Conservation (phyloP, 2,797 vertebrate species). For the Dipus sagitta region DNA sequence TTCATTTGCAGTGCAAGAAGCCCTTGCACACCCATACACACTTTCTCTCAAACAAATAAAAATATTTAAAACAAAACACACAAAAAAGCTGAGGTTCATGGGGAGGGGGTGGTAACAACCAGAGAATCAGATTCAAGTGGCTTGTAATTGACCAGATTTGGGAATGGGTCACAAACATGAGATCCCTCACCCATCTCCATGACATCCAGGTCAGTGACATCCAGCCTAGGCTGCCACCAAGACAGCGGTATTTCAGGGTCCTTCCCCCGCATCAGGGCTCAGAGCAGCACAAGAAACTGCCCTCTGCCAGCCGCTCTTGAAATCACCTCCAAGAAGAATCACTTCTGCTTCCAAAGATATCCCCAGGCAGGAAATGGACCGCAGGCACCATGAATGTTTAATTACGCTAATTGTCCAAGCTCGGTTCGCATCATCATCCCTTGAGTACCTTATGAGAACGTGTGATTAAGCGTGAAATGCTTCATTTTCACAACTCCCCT, state of each 20-base stretch:
- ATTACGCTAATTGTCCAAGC: slow-evolving; percentile 85
- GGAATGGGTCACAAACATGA: background rate
- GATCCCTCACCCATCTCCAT: background rate
- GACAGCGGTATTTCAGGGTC: background rate
- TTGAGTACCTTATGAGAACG: slow-evolving; percentile 79
- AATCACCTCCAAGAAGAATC: slow-evolving; percentile 80
- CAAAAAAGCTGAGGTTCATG: background rate
- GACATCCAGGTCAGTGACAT: background rate
- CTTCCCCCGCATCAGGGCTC: background rate
- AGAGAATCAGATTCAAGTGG: background rate
- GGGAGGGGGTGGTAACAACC: background rate
- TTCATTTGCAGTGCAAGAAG: too few species aligned
- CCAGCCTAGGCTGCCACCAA: background rate
- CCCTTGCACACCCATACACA: too few species aligned
- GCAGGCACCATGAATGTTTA: slow-evolving; percentile 86
- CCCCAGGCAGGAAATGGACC: slow-evolving; percentile 79
- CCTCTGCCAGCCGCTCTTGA: slow-evolving; percentile 70
- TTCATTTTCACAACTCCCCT: slow-evolving; percentile 74
- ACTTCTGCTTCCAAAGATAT: slow-evolving; percentile 79
- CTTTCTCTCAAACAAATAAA: too few species aligned
- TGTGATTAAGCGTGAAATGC: slow-evolving; percentile 86
- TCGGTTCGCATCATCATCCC: slow-evolving; percentile 80
- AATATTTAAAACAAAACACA: too few species aligned
- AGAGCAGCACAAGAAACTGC: background rate
- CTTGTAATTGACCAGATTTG: background rate